phyloP scores from a whole-genome alignment of 1,140 invertebrate species.

The Drosophila pseudoananassae region DNA sequence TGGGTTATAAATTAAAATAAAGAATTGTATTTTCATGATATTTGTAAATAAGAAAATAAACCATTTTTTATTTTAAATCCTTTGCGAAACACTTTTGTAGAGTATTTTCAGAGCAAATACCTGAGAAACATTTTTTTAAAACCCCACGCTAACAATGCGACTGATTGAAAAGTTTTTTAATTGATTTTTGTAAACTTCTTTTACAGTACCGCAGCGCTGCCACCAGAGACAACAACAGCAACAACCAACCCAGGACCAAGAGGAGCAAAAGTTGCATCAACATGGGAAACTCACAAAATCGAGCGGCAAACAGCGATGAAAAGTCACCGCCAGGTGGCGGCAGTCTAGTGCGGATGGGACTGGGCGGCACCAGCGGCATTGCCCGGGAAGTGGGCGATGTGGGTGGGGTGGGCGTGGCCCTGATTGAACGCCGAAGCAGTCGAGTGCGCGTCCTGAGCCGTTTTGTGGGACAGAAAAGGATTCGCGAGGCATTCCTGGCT shows the following conservation, averaged over 20 bases:
- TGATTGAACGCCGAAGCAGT: conserved; percentile 45
- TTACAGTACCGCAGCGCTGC: conserved; percentile 30
- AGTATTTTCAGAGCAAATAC: conserved; percentile 10
- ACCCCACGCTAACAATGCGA: conserved; percentile 68
- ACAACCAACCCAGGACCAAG: conserved; percentile 1
- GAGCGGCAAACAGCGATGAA: conserved; percentile 43
- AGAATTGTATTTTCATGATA: too few species aligned
- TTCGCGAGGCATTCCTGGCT: conserved; percentile 56
- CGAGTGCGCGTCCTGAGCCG: conserved; percentile 65
- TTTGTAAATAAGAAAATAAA: neutral
- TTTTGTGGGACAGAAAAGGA: conserved; percentile 66
- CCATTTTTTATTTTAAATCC: too few species aligned
- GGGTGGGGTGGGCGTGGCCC: conserved; percentile 19
- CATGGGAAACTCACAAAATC: conserved; percentile 69
- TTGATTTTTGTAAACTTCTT: conserved; percentile 80
- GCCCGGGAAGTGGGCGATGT: conserved; percentile 1
- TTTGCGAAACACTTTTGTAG: conserved; percentile 4
- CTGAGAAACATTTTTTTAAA: conserved; percentile 35
- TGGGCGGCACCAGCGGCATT: conserved; percentile 5
- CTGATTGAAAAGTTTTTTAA: conserved; percentile 83
- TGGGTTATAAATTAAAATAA: too few species aligned
- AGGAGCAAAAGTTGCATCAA: conserved; percentile 2
- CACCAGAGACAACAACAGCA: conserved; percentile 5
- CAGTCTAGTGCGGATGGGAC: conserved; percentile 42
- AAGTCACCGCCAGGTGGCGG: conserved; percentile 58